phyloP scores from a whole-genome alignment of 2,113 vertebrate species.

The Dromaius novaehollandiae region DNA sequence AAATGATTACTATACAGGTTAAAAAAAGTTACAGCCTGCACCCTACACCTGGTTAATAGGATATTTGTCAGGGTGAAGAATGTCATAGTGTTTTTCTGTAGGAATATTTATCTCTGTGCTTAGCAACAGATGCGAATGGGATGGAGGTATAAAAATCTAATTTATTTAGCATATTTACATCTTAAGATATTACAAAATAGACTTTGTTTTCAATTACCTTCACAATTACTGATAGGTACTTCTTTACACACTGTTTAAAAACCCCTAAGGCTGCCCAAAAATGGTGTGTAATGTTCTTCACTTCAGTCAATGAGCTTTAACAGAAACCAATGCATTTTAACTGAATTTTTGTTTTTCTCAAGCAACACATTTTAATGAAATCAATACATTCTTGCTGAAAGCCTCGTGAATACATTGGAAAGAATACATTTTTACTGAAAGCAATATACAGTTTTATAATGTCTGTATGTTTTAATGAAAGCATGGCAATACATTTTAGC shows the following conservation, averaged over 20 bases:
- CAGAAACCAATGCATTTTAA: slow-evolving; percentile 82
- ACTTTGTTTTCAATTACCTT: slow-evolving; percentile 71
- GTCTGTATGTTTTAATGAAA: slow-evolving; percentile 77
- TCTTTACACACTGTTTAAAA: slow-evolving; percentile 65
- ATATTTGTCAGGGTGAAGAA: neutral
- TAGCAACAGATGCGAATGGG: slow-evolving; percentile 1
- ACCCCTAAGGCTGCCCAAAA: slow-evolving; percentile 68
- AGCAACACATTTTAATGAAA: slow-evolving; percentile 84
- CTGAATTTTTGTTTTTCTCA: slow-evolving; percentile 83
- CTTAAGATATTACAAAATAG: slow-evolving; percentile 55
- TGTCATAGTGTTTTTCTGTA: neutral
- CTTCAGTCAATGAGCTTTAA: slow-evolving; percentile 81
- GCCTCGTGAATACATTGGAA: slow-evolving; percentile 77
- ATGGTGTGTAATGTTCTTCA: slow-evolving; percentile 68
- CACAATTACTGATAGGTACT: slow-evolving; percentile 65
- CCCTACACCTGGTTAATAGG: neutral
- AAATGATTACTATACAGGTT: neutral
- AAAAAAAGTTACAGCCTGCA: neutral
- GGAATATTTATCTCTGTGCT: neutral
- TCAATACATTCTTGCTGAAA: slow-evolving; percentile 83
- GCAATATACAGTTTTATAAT: slow-evolving; percentile 76
- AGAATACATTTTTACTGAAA: slow-evolving; percentile 76
- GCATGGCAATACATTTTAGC: slow-evolving; percentile 73
- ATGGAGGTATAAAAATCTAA: slow-evolving; percentile 56
- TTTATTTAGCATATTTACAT: slow-evolving; percentile 63